phyloP scores from a whole-genome alignment of 30 jellyfish, hydroid and myxozoan genomes.

The Aurelia aurita region DNA sequence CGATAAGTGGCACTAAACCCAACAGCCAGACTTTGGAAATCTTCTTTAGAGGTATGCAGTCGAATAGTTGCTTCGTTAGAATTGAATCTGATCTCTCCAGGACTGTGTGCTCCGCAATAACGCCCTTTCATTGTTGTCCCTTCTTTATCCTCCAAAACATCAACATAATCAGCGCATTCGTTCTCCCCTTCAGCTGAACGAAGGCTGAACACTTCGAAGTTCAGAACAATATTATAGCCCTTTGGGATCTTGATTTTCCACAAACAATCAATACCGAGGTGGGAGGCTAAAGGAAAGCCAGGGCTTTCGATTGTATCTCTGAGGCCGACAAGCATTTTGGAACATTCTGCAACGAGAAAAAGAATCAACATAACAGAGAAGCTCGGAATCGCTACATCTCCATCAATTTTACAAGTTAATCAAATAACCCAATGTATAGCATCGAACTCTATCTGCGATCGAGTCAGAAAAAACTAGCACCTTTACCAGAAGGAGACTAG shows the following conservation, averaged over 20 bases:
- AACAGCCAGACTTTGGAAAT: not conserved
- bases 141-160: constrained; percentile 66
- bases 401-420: too few species aligned
- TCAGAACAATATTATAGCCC: constrained; percentile 72
- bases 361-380: not conserved
- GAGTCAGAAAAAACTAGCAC: too few species aligned
- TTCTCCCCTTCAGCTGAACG: constrained; percentile 37
- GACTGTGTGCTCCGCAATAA: constrained; percentile 83
- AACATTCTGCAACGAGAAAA: constrained; percentile 72
- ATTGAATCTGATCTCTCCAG: constrained; percentile 61
- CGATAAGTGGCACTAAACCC: constrained; percentile 84
- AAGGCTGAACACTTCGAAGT: constrained; percentile 62
- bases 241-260: constrained; percentile 74
- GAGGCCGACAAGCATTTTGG: constrained; percentile 68
- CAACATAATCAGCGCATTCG: constrained; percentile 89
- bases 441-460: too few species aligned
- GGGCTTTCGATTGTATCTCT: constrained; percentile 78
- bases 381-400: too few species aligned
- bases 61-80: constrained; percentile 70
- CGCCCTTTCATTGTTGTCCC: constrained; percentile 77
- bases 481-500: too few species aligned
- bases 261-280: constrained; percentile 74
- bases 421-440: too few species aligned
- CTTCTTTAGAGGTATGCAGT: constrained; percentile 68
- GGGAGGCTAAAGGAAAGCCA: constrained; percentile 71